Evolutionary conservation across 2,888 invertebrate species (phyloP).

Genomic region (Sarcophaga variegata): DNA sequence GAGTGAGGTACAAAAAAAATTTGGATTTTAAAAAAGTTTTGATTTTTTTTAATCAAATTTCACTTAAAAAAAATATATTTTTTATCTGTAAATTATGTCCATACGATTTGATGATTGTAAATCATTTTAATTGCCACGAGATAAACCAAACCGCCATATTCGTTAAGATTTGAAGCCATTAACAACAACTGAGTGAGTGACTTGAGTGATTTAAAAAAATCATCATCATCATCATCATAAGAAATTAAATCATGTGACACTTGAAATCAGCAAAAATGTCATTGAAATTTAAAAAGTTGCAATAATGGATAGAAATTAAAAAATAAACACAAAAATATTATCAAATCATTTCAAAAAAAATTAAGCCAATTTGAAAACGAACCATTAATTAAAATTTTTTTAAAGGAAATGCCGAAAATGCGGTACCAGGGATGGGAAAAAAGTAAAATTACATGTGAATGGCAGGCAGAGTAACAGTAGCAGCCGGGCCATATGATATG

Average conservation of each 20-base stretch:
- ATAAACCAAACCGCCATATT: background rate
- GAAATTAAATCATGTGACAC: constrained; percentile 53
- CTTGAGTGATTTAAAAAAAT: constrained; percentile 16
- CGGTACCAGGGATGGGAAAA: constrained; percentile 21
- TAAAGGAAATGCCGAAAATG: constrained; percentile 20
- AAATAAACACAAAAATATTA: constrained; percentile 40
- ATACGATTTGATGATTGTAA: constrained; percentile 58
- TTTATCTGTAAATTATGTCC: constrained; percentile 58
- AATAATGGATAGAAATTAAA: background rate
- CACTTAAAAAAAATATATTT: no score
- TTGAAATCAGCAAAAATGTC: constrained; percentile 54
- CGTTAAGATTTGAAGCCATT: background rate
- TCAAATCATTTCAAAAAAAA: constrained; percentile 37
- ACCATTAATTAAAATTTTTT: constrained; percentile 58
- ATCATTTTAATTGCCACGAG: constrained; percentile 60
- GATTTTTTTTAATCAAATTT: no score
- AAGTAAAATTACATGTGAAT: constrained; percentile 21
- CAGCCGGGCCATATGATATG: background rate
- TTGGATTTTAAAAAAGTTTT: no score
- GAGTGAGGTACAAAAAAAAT: no score
- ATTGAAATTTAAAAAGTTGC: constrained; percentile 25
- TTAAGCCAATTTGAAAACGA: constrained; percentile 44
- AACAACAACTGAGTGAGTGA: background rate
- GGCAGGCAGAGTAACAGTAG: constrained; percentile 11
- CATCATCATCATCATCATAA: constrained; percentile 35